Evolutionary conservation across 2,113 vertebrate species (phyloP), one percentile per base, ranked within the genome.

Genomic region (Corydoras sp.): DNA sequence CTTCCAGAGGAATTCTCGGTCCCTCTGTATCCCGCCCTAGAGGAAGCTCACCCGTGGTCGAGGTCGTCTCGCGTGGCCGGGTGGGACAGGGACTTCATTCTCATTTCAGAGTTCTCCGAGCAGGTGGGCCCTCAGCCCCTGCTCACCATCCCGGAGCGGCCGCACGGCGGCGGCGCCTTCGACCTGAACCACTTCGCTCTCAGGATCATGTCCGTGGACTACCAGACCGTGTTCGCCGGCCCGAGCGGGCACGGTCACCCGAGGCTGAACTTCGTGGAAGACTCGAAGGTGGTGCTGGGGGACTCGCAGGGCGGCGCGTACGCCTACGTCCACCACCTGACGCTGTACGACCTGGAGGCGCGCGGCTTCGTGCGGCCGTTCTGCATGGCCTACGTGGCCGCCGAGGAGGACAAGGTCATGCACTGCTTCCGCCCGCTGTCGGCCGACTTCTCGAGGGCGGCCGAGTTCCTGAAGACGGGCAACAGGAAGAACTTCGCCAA

Each of bases 161-260:
- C 86, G 78, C 89, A 89, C 53, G 88, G 92, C 29, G 86, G 91
- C 0, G 95, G 94, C 58, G 88, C 90, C 0, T 97, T 98, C 0
- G 95, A 99, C 80, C 92, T 98, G 72, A 98, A 99, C 81, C 93
- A 98, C 76, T 99, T 99, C 81, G 94, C 95, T 0, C 88, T 99
- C 10, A 91, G 97, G 66, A 92, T 99, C 80, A 99, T 99, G 96
- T 98, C 96, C 0, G 96, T 98, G 87, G 97, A 99, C 83, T 99
- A 99, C 77, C 97, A 99, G 85, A 94, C 94, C 4, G 94, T 92
- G 1, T 94, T 94, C 0, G 92, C 95, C 3, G 87, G 91, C 69
- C 88, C 91, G 0, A 83, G 87, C 0, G 86, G 90, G 1, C 87
- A 88, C 0, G 76, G 86, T 0, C 89, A 93, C 65, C 92, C 92